Base-by-base conservation (phyloP, 2,797 vertebrate genomes). In the Helicolenus hilgendorfi region DNA sequence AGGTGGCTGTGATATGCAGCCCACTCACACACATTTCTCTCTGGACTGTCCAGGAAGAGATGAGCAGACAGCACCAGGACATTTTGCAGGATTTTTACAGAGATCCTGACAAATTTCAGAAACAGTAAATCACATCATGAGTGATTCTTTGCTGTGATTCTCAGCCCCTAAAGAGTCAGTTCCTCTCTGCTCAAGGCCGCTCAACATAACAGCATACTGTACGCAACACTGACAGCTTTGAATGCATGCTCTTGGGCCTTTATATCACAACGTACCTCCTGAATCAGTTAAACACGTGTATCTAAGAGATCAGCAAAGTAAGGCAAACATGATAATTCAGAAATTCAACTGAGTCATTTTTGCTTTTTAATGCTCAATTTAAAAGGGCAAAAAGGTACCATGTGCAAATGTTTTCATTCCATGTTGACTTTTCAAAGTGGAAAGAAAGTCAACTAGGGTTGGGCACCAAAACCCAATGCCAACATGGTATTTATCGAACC, bases 1-100 rank as follows among this genome's bases (percentile, higher is more conserved):
- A 58, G 86, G 90, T 90, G 90, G 71, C 77, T 72, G 36, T 89
- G 88, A 91, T 88, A 72, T 77, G 80, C 13, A 33, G 70, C 69
- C 79, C 71, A 58, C 55, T 90, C 78, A 59, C 78, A 59, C 84
- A 81, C 72, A 82, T 86, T 69, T 92, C 89, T 86, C 87, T 67
- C 53, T 77, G 79, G 83, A 88, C 78, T 24, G 83, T 83, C 85
- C 80, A 53, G 67, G 72, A 81, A 72, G 67, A 55, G 38, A 63
- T 67, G 45, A 75, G 72, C 69, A 73, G 79, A 65, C 78, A 77
- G 62, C 27, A 55, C 4, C 65, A 45, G 62, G 56, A 83, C 74
- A 79, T 68, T 29, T 69, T 69, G 33, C 13, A 72, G 60, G 62
- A 31, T 45, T 67, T 67, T 73, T 49, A 27, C 14, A 9, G 58